A percentile compares a stretch with the other conserved stretches of the same genome.
phyloP scores from a whole-genome alignment of 2,888 invertebrate genomes.

The Leptopterna dolabrata region DNA sequence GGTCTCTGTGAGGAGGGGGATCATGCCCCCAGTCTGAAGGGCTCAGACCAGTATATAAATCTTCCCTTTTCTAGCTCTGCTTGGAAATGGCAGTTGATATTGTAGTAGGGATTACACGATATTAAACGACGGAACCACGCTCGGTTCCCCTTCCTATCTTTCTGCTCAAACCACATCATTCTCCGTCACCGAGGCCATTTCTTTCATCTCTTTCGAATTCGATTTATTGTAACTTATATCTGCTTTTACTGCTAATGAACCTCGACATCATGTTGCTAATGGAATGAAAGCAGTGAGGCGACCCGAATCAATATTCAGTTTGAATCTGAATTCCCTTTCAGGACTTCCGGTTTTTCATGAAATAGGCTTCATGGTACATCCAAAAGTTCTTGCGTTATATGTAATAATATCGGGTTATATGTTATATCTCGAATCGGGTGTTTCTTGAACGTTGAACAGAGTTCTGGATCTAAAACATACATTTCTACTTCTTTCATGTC shows the following conservation, averaged over 20 bases:
- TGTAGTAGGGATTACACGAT: constrained; percentile 28
- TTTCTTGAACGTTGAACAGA: too few species aligned
- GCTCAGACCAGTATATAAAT: constrained; percentile 31
- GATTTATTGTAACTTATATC: neutral
- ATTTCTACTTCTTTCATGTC: too few species aligned
- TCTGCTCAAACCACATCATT: neutral
- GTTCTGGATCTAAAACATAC: too few species aligned
- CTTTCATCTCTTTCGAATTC: neutral
- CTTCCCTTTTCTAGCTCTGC: constrained; percentile 23
- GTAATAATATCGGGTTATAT: too few species aligned
- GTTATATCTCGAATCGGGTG: too few species aligned
- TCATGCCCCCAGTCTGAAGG: neutral
- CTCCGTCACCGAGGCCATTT: neutral
- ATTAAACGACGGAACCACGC: constrained; percentile 18
- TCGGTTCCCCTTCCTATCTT: neutral
- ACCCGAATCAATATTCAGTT: neutral
- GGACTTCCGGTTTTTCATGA: too few species aligned
- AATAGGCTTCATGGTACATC: too few species aligned
- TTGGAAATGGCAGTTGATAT: constrained; percentile 24
- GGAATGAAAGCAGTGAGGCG: neutral
- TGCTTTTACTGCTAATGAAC: neutral
- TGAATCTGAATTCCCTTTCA: too few species aligned
- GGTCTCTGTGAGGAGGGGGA: neutral
- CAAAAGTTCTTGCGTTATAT: too few species aligned
- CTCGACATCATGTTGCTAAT: too few species aligned